Base-by-base conservation (phyloP, 1,140 invertebrate genomes). In the Ostrea denselamellosa region DNA sequence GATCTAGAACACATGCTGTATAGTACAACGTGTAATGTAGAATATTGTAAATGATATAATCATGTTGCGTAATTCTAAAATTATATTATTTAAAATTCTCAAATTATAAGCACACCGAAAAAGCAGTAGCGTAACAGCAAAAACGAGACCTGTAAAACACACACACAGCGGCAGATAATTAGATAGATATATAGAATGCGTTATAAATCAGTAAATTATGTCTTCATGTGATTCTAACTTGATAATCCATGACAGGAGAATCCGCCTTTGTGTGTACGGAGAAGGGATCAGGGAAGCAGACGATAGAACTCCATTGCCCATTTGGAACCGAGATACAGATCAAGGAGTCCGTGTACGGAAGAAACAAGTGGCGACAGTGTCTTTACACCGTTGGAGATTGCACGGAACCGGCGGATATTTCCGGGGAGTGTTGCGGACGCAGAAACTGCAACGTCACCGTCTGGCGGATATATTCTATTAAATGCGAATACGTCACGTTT, bases 401-500 rank as follows among this genome's bases (percentile, higher is more conserved):
- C 81, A 88, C 83, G 28, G 90, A 91, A 58, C 82, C 83, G 10
- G 85, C 89, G 7, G 87, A 89, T 62, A 44, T 90, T 19, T 86
- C 89, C 58, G 53, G 85, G 12, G 65, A 86, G n/a, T 91, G 91
- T 68, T 85, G 90, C 85, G 89, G 91, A 12, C 65, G 85, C 8
- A 58, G 62, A 8, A 82, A 90, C 77, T 91, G 91, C 86, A 87
- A 62, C n/a, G 82, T 91, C 58, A 85, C 81, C 34, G 83, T 91
- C 19, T 84, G 87, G 52, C 83, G 84, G 65, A 88, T 89, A 2
- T 91, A 88, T 83, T 90, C 90, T 8, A 87, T 89, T 77, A 89
- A 87, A 52, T 91, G 91, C 77, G 83, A 82, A 25, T 91, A 90
- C 62, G 91, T 90, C 17, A 89, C 91, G 12, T 89, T 90, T 83